These are phyloP conservation scores for Megastigmus dorsalis DNA, from an alignment of 2,888 invertebrate genomes.

Conservation along the genomic window DNA sequence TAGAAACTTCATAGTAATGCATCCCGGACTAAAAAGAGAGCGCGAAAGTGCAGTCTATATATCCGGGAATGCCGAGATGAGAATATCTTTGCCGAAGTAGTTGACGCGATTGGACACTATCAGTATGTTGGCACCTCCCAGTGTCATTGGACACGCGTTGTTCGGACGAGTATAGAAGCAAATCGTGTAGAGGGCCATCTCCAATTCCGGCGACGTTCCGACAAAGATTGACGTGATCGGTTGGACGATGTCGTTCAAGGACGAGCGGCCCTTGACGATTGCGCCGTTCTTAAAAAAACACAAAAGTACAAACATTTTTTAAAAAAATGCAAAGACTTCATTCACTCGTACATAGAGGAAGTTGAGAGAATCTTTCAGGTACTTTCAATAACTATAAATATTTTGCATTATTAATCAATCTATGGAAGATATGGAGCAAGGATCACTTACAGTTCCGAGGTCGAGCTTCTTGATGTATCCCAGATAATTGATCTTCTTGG, in stretches of 20 bases:
- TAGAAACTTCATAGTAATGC: constrained; percentile 1
- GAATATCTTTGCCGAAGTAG: constrained; percentile 86
- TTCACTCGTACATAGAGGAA: no score
- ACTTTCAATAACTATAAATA: no score
- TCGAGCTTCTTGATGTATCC: constrained; percentile 86
- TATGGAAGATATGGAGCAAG: no score
- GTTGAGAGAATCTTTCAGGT: no score
- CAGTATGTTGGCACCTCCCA: constrained; percentile 82
- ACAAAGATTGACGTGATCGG: constrained; percentile 87
- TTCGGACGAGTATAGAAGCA: constrained; percentile 89
- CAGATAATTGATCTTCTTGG: constrained; percentile 84
- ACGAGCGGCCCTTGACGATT: constrained; percentile 84
- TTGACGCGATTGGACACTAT: constrained; percentile 85
- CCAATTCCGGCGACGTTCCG: constrained; percentile 93
- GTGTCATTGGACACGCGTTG: constrained; percentile 83
- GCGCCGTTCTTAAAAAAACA: constrained; percentile 82
- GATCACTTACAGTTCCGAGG: constrained; percentile 80
- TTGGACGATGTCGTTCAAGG: constrained; percentile 83
- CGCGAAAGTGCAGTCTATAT: constrained; percentile 75
- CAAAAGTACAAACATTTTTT: not conserved
- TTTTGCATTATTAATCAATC: no score
- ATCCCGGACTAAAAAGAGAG: constrained; percentile 12
- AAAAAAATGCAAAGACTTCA: not conserved
- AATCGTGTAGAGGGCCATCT: constrained; percentile 91
- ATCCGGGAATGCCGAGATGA: constrained; percentile 89